Base-by-base conservation (phyloP, 2,888 invertebrate genomes). In the Sminthurides aquaticus region DNA sequence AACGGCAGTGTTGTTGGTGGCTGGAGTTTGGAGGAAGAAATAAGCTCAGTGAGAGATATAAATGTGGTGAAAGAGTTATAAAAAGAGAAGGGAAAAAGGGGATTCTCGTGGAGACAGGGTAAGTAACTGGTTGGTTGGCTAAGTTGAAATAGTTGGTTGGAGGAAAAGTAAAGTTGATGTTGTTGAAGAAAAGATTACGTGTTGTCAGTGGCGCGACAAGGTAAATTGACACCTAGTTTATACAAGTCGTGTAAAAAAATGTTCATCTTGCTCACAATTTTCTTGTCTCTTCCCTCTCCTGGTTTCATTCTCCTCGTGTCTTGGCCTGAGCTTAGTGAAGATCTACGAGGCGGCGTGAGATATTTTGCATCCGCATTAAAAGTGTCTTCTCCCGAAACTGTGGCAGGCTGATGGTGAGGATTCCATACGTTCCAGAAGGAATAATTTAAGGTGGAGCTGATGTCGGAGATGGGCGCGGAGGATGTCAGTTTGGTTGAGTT, bases 181-280 rank as follows among this genome's bases (percentile, higher is more conserved):
- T 34, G 43, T 15, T 34, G 43, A 34, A 34, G 43, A 34, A 34
- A 34, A 34, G 43, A 11, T 34, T 34, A 34, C 15, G 43, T 34
- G 43, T 5, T 34, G 43, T 34, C 43, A 34, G 43, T 34, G 8
- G 43, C 15, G 11, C 22, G 52, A 52, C 52, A 52, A 52, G 52
- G 52, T 52, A 52, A 52, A 52, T 52, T 52, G 52, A 52, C 52
- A 52, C 52, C 52, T 15, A 52, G 52, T 20, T 52, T 52, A 52
- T 52, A 20, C 52, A 15, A 52, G 22, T 34, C 8, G 5, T 34
- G 43, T 34, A 15, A 34, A 34, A 34, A 34, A 34, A 34, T 34
- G 43, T 34, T 34, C n/a, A n/a, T n/a, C n/a, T n/a, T n/a, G n/a
- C 43, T 34, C 43, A 34, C 43, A 34, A 34, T 34, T 34, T 34